Evolutionary conservation across 2,888 invertebrate species (phyloP), one percentile per base, ranked within the genome.

Genomic region (Willowsia nigromaculata): DNA sequence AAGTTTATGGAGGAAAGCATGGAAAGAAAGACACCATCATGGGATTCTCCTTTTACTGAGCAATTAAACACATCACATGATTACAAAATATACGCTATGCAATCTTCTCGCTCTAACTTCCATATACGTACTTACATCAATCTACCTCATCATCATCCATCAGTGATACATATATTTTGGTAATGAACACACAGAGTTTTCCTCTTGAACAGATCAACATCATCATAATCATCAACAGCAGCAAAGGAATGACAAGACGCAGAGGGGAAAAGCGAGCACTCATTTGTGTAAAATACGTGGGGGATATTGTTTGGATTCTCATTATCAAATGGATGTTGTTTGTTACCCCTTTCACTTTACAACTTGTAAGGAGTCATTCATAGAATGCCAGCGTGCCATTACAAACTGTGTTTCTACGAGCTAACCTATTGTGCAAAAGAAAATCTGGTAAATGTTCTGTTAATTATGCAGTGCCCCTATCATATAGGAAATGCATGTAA

Each of bases 11-110:
- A 33, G 25, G n/a, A n/a, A n/a, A 62, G 59, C n/a, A 30, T 33
- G 33, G 15, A 0, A 62, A 33, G 33, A 33, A n/a, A n/a, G n/a
- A n/a, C n/a, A n/a, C n/a, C 53, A 50, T n/a, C 50, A 33, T 25
- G 74, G 43, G 74, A 74, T 74, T 88, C 76, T 65, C 59, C 40
- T 82, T 85, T 88, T 88, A 82, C 81, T 74, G 81, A 82, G 82
- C 81, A 88, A 88, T 88, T 88, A 74, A 88, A 87, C 81, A 50
- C 56, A 85, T 85, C 78, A 83, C 65, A 56, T 53, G 56, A 80
- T 80, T 80, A 56, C 56, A 27, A 74, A 40, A 47, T 40, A n/a
- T n/a, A n/a, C n/a, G n/a, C n/a, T n/a, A n/a, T n/a, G n/a, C n/a
- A n/a, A n/a, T n/a, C n/a, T n/a, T n/a, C n/a, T n/a, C n/a, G n/a